A percentile compares a stretch with the other conserved stretches of the same genome.
Evolutionary conservation across 1,140 invertebrate genomes (phyloP).

Genomic region (Drosophila eugracilis): DNA sequence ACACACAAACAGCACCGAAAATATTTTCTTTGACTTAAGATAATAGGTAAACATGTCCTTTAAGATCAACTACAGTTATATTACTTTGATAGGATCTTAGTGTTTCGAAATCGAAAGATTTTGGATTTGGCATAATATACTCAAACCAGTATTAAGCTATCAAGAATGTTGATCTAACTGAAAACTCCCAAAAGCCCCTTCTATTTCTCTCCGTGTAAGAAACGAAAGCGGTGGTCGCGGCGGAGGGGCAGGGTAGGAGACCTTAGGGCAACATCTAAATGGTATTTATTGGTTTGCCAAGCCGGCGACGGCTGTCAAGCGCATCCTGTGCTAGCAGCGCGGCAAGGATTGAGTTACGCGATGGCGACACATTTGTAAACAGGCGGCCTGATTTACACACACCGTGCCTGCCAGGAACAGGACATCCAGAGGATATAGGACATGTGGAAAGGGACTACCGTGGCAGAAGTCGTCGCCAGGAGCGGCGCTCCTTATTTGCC

Average conservation of each 20-base stretch:
- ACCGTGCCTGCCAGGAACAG: slow-evolving; percentile 4
- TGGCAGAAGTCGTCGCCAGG: slow-evolving; percentile 54
- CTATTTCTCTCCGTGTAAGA: slow-evolving; percentile 10
- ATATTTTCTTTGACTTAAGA: neutral
- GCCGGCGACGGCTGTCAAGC: slow-evolving; percentile 77
- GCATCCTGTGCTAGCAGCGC: slow-evolving; percentile 63
- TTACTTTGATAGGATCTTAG: too few relatives aligned
- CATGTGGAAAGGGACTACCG: slow-evolving; percentile 50
- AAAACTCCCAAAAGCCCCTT: neutral
- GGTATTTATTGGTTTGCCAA: slow-evolving; percentile 82
- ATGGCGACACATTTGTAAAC: slow-evolving; percentile 82
- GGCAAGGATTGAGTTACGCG: slow-evolving; percentile 77
- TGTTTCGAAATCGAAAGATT: too few relatives aligned
- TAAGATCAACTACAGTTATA: neutral
- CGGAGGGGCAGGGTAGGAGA: slow-evolving; percentile 10
- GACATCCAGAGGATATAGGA: slow-evolving; percentile 5
- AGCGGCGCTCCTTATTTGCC: slow-evolving; percentile 74
- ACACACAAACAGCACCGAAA: slow-evolving; percentile 55
- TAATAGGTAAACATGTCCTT: neutral
- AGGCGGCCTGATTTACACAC: slow-evolving; percentile 66
- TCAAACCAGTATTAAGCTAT: too few relatives aligned
- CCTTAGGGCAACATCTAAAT: slow-evolving; percentile 62
- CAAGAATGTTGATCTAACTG: too few relatives aligned
- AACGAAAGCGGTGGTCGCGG: too few relatives aligned
- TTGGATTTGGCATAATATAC: too few relatives aligned